Conservation (phyloP, 2,888 invertebrate genomes). For the Scaptomyza cyrtandrae region DNA sequence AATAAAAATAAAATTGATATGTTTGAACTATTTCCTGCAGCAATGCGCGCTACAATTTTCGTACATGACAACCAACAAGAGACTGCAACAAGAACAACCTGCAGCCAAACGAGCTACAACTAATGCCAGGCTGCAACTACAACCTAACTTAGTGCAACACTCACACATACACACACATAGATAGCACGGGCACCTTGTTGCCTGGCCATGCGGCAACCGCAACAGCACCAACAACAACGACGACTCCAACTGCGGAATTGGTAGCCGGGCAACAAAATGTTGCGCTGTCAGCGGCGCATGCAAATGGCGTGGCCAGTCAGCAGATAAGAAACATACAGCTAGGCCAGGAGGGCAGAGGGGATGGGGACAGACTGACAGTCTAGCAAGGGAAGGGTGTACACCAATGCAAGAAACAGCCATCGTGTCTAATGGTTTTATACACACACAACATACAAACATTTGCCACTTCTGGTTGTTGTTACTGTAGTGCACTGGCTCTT, state of each 20-base stretch:
- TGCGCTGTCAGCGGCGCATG: slow-evolving; percentile 76
- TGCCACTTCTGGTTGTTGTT: slow-evolving; percentile 65
- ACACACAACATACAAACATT: slow-evolving; percentile 48
- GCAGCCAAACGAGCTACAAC: slow-evolving; percentile 74
- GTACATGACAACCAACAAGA: slow-evolving; percentile 78
- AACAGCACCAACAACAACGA: slow-evolving; percentile 6
- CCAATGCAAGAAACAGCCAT: slow-evolving; percentile 56
- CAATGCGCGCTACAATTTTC: slow-evolving; percentile 80
- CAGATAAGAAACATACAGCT: slow-evolving; percentile 44
- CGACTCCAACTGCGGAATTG: slow-evolving; percentile 66
- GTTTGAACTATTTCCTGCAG: slow-evolving; percentile 81
- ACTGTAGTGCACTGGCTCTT: background rate
- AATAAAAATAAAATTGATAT: slow-evolving; percentile 80
- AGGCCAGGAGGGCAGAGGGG: background rate
- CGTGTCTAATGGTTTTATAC: slow-evolving; percentile 69
- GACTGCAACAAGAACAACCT: slow-evolving; percentile 69
- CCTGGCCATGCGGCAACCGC: slow-evolving; percentile 24
- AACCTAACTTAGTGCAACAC: slow-evolving; percentile 59
- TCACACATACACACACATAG: slow-evolving; percentile 9
- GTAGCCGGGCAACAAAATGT: slow-evolving; percentile 76
- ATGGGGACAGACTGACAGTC: slow-evolving; percentile 5
- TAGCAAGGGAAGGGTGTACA: slow-evolving; percentile 14
- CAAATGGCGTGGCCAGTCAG: slow-evolving; percentile 73
- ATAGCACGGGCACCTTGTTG: slow-evolving; percentile 41
- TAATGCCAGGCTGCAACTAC: slow-evolving; percentile 58